Percentiles rank a stretch among this genome's conserved stretches.
Conservation (phyloP, 2,113 vertebrate genomes). For the Cryptotis parvus region DNA sequence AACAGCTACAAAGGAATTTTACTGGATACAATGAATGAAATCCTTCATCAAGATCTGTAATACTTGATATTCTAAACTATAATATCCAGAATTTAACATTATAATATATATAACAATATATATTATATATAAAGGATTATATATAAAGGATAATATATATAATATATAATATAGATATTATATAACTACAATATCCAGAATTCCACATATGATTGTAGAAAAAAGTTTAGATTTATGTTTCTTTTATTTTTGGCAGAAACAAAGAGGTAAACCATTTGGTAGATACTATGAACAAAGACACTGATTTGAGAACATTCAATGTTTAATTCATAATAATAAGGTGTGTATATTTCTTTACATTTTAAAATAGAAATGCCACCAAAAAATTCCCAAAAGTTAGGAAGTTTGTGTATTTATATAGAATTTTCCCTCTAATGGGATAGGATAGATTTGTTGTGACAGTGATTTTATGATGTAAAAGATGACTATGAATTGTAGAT, state of each 20-base stretch:
- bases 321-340: constrained; percentile 4
- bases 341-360: neutral
- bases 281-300: neutral
- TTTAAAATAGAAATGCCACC: neutral
- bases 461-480: too few relatives aligned
- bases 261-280: neutral
- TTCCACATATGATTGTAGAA: too few relatives aligned
- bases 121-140: too few relatives aligned
- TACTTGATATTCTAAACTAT: neutral
- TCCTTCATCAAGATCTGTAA: neutral
- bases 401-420: neutral
- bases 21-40: neutral
- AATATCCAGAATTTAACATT: too few relatives aligned
- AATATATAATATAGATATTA: too few relatives aligned
- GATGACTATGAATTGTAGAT: neutral
- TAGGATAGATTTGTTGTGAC: neutral
- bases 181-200: constrained; percentile 22
- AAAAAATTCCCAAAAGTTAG: neutral
- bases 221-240: neutral
- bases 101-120: too few relatives aligned
- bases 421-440: neutral
- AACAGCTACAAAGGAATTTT: neutral
- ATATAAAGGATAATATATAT: too few relatives aligned
- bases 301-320: neutral
- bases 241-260: neutral